Evolutionary conservation across 2,797 vertebrate genomes (phyloP), one percentile per base, ranked within the genome.

Genomic region (Ceyx erithaca): DNA sequence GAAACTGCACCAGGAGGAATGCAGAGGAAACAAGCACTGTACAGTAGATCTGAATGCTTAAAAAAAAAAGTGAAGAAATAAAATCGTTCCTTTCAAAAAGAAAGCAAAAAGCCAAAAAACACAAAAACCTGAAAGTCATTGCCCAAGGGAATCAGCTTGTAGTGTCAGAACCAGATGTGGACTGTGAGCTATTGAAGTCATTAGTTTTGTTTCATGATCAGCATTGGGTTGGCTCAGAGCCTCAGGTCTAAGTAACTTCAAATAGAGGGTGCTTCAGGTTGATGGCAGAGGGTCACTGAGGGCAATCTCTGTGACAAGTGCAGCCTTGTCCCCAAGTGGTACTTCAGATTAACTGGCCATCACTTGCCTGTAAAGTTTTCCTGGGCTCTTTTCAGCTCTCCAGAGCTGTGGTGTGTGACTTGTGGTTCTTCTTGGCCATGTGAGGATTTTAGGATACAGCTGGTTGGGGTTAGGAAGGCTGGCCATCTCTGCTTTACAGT

Each of bases 91-190:
- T 67, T 59, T 51, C 55, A 73, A 85, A 80, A 90, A n/a, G 23
- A 79, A 63, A 85, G 33, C 10, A 69, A 84, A 82, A 93, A n/a
- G 52, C 67, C 67, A 46, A 66, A 66, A 77, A 59, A 43, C 43
- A 63, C 52, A 84, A 79, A 95, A 91, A 84, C 89, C 91, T 94
- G 89, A 89, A 94, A 89, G 78, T 92, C 48, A 6, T 80, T 87
- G 69, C 91, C 59, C 41, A 18, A 37, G 92, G 80, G 87, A 85
- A 33, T 85, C 7, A 1, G 22, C 62, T 71, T 16, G 28, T 51
- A 59, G 30, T 88, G 73, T 83, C 92, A 95, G 85, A 92, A 90
- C 92, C 72, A 67, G 81, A 83, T 92, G 87, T 83, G 69, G 76
- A 59, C 62, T 85, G 30, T 58, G 69, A 92, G 69, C 76, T 93